These are phyloP conservation scores for Cylindroiulus punctatus DNA, from an alignment of 2,888 invertebrate genomes.

Conservation along the genomic window DNA sequence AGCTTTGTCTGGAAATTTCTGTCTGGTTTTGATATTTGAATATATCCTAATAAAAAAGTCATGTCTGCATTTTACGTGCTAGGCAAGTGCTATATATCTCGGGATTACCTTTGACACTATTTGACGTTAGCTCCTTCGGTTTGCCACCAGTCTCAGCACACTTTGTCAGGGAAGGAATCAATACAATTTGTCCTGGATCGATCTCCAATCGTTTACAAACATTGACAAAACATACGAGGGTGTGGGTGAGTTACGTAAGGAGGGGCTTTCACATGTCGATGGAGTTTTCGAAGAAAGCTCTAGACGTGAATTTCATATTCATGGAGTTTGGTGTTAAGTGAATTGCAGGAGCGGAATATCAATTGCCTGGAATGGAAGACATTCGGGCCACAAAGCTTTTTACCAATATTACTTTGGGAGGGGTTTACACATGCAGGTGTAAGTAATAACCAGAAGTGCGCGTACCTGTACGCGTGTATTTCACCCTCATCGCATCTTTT, in stretches of 20 bases:
- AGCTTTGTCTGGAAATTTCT: background rate
- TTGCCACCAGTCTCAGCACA: background rate
- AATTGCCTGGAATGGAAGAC: conserved; percentile 1
- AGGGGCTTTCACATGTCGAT: conserved; percentile 9
- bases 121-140: background rate
- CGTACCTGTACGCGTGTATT: conserved; percentile 15
- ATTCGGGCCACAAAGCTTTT: background rate
- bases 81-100: background rate
- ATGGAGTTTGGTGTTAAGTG: conserved; percentile 34
- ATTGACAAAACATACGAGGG: conserved; percentile 5
- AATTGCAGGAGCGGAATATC: conserved; percentile 28
- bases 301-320: conserved; percentile 19
- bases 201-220: conserved; percentile 15
- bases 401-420: conserved; percentile 39
- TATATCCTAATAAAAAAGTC: background rate
- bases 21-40: conserved; percentile 12
- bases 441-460: conserved; percentile 23
- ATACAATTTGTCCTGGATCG: conserved; percentile 15
- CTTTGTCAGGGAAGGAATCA: background rate
- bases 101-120: background rate
- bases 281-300: conserved; percentile 28
- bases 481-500: conserved; percentile 4
- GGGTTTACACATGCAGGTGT: conserved; percentile 4
- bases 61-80: conserved; percentile 16
- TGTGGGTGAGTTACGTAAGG: conserved; percentile 7